Percentiles rank a stretch among this genome's conserved stretches.
These are phyloP conservation scores for Pyrocephalus nanus DNA, from an alignment of 2,797 vertebrate genomes.

Conservation along the genomic window DNA sequence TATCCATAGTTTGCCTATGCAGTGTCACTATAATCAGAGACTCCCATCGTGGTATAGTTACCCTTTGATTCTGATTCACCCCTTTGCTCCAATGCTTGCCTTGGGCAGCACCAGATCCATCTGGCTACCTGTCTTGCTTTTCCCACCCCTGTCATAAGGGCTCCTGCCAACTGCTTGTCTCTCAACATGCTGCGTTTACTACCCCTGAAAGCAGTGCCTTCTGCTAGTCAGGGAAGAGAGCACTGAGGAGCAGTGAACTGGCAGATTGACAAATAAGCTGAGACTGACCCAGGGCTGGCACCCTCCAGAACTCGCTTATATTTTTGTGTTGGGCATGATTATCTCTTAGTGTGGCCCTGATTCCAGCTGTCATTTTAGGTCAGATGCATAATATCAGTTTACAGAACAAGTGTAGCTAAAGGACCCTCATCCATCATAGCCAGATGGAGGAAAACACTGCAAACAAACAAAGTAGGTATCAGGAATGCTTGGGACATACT, in stretches of 20 bases:
- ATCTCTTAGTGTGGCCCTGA: slow-evolving; percentile 53
- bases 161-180: slow-evolving; percentile 63
- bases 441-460: background rate
- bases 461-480: slow-evolving; percentile 22
- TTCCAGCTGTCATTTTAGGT: slow-evolving; percentile 70
- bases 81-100: slow-evolving; percentile 58
- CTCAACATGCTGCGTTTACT: background rate
- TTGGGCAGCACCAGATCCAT: slow-evolving; percentile 61
- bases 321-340: slow-evolving; percentile 62
- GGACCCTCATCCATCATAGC: slow-evolving; percentile 45
- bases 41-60: background rate
- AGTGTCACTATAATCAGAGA: background rate
- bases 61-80: slow-evolving; percentile 45
- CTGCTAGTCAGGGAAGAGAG: slow-evolving; percentile 17
- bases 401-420: slow-evolving; percentile 58
- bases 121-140: slow-evolving; percentile 73
- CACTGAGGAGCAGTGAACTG: slow-evolving; percentile 36
- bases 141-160: slow-evolving; percentile 63
- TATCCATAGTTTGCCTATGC: background rate
- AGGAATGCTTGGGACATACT: background rate
- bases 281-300: slow-evolving; percentile 62
- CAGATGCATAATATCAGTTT: slow-evolving; percentile 61
- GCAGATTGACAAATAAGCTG: slow-evolving; percentile 66
- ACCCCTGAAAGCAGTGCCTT: slow-evolving; percentile 47
- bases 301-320: slow-evolving; percentile 56